A percentile compares a stretch with the other conserved stretches of the same genome.
phyloP scores from a whole-genome alignment of 92 coral and sea anemone genomes.

The Phenganax marumi region DNA sequence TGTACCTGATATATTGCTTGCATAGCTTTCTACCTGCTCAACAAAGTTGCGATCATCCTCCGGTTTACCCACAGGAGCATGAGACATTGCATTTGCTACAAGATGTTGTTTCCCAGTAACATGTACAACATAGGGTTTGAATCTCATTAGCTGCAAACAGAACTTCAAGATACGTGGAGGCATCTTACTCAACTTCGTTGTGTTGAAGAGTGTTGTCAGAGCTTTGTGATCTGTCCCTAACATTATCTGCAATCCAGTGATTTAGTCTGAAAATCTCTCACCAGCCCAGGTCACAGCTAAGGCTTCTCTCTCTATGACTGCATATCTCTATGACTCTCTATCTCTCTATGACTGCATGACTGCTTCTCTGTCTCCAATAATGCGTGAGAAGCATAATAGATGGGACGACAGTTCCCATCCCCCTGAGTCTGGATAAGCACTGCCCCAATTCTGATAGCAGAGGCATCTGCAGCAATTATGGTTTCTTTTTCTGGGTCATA shows the following conservation, averaged over 20 bases:
- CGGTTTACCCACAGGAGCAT: conserved; percentile 50
- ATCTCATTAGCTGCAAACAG: conserved; percentile 61
- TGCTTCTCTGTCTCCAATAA: conserved; percentile 54
- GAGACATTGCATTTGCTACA: conserved; percentile 52
- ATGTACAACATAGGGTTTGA: conserved; percentile 45
- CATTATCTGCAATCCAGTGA: conserved; percentile 33
- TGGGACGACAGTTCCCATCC: conserved; percentile 46
- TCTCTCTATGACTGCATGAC: conserved; percentile 54
- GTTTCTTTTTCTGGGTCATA: conserved; percentile 40
- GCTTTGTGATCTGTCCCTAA: conserved; percentile 59
- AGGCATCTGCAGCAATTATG: conserved; percentile 53
- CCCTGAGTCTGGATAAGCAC: conserved; percentile 48
- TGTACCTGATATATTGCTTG: conserved; percentile 15
- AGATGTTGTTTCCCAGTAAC: conserved; percentile 59
- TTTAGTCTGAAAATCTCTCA: conserved; percentile 41
- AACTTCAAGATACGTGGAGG: conserved; percentile 56
- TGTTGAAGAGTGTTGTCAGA: conserved; percentile 23
- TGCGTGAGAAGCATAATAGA: conserved; percentile 47
- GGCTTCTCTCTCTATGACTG: conserved; percentile 45
- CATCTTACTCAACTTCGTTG: conserved; percentile 50
- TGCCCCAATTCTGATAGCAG: conserved; percentile 39
- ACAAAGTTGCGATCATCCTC: conserved; percentile 7
- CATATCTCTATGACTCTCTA: too few species aligned
- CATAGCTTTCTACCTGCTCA: conserved; percentile 53
- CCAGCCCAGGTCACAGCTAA: conserved; percentile 54